Percentiles rank a stretch among this genome's conserved stretches.
Conservation (phyloP, 2,888 invertebrate species). For the Aromia moschata region DNA sequence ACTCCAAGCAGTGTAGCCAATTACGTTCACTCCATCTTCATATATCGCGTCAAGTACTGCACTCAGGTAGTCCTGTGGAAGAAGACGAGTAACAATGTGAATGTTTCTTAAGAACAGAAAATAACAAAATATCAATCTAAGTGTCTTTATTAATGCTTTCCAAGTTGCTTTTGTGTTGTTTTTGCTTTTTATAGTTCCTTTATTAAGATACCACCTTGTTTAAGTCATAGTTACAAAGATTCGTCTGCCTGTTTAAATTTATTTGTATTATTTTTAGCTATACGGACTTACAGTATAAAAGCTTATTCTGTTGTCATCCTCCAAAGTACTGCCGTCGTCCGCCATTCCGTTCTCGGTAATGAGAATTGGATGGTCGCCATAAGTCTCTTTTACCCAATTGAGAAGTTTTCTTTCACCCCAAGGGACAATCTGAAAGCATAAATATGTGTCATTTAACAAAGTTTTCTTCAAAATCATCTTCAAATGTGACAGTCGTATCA, state of each 20-base stretch:
- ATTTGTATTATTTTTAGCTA: neutral
- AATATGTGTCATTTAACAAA: no score
- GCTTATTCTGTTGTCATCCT: constrained; percentile 66
- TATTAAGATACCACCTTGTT: constrained; percentile 58
- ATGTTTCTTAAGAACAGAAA: constrained; percentile 54
- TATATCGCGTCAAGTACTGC: constrained; percentile 54
- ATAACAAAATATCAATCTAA: constrained; percentile 51
- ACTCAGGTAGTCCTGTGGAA: constrained; percentile 61
- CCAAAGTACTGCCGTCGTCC: constrained; percentile 63
- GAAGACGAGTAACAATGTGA: neutral
- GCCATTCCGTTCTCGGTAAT: constrained; percentile 71
- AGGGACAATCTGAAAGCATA: constrained; percentile 53
- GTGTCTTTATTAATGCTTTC: constrained; percentile 58
- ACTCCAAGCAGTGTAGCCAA: constrained; percentile 44
- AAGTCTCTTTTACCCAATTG: constrained; percentile 69
- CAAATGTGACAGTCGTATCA: no score
- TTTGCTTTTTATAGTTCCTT: no score
- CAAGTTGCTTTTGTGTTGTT: constrained; percentile 55
- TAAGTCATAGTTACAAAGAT: constrained; percentile 2
- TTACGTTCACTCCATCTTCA: constrained; percentile 55
- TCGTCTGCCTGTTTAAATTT: constrained; percentile 1
- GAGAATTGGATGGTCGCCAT: constrained; percentile 68
- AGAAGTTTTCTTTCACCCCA: constrained; percentile 68
- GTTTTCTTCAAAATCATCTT: no score
- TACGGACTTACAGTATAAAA: constrained; percentile 62